Evolutionary conservation across 2,888 invertebrate species (phyloP).

Genomic region (Leptopterna dolabrata): DNA sequence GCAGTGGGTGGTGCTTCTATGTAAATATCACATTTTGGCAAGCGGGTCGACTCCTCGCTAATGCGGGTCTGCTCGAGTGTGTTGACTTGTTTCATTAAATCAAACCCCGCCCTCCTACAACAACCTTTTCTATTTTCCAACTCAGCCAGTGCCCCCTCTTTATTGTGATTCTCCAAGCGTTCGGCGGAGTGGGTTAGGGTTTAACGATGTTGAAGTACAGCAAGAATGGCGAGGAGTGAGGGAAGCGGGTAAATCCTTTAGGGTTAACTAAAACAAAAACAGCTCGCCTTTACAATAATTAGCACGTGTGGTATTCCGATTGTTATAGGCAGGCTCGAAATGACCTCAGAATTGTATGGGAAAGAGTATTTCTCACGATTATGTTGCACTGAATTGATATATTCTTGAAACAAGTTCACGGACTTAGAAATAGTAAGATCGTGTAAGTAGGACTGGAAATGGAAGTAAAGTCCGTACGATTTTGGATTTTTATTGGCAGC

Average conservation of each 20-base stretch:
- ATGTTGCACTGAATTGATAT: no score
- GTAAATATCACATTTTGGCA: slow-evolving; percentile 36
- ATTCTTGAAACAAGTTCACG: no score
- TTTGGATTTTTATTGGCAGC: no score
- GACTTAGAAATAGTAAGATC: no score
- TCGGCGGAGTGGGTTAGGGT: neutral
- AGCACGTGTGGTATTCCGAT: neutral
- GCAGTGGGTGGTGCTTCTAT: neutral
- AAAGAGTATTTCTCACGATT: no score
- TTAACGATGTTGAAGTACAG: neutral
- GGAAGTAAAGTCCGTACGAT: no score
- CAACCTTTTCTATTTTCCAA: slow-evolving; percentile 24
- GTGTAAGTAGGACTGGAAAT: no score
- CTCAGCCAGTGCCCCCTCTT: neutral
- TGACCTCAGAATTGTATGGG: no score
- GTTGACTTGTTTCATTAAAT: slow-evolving; percentile 44
- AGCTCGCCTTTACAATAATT: neutral
- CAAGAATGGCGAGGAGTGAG: neutral
- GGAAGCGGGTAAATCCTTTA: neutral
- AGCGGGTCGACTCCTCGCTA: slow-evolving; percentile 12
- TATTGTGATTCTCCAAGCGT: neutral
- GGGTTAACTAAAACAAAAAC: neutral
- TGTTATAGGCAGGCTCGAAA: no score
- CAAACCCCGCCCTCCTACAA: slow-evolving; percentile 24
- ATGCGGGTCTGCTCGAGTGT: slow-evolving; percentile 19